Evolutionary conservation across 2,797 vertebrate species (phyloP).

Genomic region (Diceros bicornis): DNA sequence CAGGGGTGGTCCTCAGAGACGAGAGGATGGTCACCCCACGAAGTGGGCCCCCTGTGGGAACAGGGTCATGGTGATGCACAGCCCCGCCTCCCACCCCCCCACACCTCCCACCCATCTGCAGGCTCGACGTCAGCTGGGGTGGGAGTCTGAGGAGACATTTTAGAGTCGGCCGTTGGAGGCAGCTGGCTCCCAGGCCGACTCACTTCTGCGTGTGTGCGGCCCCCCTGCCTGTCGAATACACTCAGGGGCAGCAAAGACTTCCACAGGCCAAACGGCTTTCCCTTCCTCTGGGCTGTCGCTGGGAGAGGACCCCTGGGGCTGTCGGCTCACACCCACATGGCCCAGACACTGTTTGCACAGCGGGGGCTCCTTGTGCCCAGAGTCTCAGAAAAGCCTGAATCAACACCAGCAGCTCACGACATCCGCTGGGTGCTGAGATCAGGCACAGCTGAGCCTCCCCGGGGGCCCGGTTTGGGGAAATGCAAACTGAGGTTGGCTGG

Average conservation of each 20-base stretch:
- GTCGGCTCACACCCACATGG: fast-evolving
- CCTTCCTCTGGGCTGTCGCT: fast-evolving
- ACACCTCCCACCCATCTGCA: background rate
- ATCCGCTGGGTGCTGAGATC: background rate
- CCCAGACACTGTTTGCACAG: background rate
- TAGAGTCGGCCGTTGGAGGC: too few relatives aligned
- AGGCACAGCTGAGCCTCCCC: background rate
- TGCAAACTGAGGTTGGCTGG: fast-evolving
- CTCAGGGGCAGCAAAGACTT: background rate
- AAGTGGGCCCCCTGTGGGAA: constrained; percentile 22
- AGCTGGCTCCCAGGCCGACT: fast-evolving
- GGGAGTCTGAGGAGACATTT: too few relatives aligned
- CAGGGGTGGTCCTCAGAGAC: constrained; percentile 72
- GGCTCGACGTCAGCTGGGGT: background rate
- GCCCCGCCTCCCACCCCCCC: fast-evolving
- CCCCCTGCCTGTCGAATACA: background rate
- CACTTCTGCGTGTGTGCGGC: background rate
- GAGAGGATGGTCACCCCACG: constrained; percentile 80
- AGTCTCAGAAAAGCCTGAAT: background rate
- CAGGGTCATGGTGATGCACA: fast-evolving
- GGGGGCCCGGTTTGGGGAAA: background rate
- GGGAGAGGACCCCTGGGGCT: fast-evolving
- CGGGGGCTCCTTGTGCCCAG: fast-evolving
- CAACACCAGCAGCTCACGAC: fast-evolving
- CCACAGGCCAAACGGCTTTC: background rate